Evolutionary conservation across 2,797 vertebrate species (phyloP).

Genomic region (Smutsia temminckii): DNA sequence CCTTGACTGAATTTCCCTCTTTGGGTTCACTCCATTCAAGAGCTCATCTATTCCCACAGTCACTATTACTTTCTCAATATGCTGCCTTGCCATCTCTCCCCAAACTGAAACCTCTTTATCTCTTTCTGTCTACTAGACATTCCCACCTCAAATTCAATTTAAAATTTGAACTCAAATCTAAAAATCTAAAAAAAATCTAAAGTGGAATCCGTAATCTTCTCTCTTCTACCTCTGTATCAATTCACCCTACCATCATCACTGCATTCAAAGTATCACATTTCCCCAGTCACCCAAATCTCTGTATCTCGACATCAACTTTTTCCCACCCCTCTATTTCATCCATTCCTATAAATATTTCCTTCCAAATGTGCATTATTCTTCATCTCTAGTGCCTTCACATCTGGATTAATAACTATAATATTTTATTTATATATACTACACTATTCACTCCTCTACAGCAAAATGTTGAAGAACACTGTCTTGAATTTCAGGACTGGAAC

Average conservation of each 20-base stretch:
- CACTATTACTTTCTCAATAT: not conserved
- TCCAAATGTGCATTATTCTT: not conserved
- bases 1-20: not conserved
- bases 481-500: not conserved
- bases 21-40: not conserved
- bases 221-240: not conserved
- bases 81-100: not conserved
- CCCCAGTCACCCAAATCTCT: not conserved
- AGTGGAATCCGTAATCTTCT: not conserved
- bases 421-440: not conserved
- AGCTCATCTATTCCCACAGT: not conserved
- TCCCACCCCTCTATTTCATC: not conserved
- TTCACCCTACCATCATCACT: not conserved
- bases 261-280: not conserved
- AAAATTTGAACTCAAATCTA: not conserved
- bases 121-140: not conserved
- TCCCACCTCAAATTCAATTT: not conserved
- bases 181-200: not conserved
- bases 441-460: not conserved
- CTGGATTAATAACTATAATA: not conserved
- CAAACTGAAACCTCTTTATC: not conserved
- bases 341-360: not conserved
- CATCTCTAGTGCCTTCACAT: not conserved
- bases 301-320: slow-evolving; percentile 4
- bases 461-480: not conserved